phyloP scores from a whole-genome alignment of 2,888 invertebrate species.

The Phorcus lineatus region DNA sequence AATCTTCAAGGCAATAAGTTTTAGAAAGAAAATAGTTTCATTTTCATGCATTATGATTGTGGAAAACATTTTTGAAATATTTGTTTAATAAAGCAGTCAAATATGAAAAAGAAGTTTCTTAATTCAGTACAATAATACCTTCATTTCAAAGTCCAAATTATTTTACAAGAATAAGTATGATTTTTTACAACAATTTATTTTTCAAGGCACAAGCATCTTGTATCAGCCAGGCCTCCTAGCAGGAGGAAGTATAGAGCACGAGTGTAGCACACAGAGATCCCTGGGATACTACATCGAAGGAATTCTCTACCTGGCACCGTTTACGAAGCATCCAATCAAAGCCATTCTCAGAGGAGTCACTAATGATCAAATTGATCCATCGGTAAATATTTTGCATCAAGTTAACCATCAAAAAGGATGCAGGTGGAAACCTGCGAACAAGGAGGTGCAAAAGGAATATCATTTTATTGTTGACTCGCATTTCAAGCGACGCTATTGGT shows the following conservation, averaged over 20 bases:
- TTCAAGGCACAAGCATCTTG: conserved; percentile 86
- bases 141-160: not conserved
- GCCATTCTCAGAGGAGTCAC: conserved; percentile 92
- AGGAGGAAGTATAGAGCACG: conserved; percentile 92
- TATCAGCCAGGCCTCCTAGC: conserved; percentile 93
- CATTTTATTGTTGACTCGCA: too few relatives aligned
- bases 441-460: too few relatives aligned
- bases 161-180: not conserved
- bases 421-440: too few relatives aligned
- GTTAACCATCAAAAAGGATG: too few relatives aligned
- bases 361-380: conserved; percentile 80
- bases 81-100: too few relatives aligned
- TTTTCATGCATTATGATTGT: too few relatives aligned
- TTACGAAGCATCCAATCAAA: conserved; percentile 92
- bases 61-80: too few relatives aligned
- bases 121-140: not conserved
- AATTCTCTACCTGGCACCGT: conserved; percentile 91
- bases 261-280: conserved; percentile 87
- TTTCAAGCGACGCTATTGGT: too few relatives aligned
- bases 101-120: too few relatives aligned
- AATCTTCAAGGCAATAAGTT: too few relatives aligned
- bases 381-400: conserved; percentile 68
- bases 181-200: not conserved
- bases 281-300: conserved; percentile 93
- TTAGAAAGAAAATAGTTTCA: too few relatives aligned